Evolutionary conservation across 2,888 invertebrate species (phyloP).

Genomic region (Clepsis dumicolana): DNA sequence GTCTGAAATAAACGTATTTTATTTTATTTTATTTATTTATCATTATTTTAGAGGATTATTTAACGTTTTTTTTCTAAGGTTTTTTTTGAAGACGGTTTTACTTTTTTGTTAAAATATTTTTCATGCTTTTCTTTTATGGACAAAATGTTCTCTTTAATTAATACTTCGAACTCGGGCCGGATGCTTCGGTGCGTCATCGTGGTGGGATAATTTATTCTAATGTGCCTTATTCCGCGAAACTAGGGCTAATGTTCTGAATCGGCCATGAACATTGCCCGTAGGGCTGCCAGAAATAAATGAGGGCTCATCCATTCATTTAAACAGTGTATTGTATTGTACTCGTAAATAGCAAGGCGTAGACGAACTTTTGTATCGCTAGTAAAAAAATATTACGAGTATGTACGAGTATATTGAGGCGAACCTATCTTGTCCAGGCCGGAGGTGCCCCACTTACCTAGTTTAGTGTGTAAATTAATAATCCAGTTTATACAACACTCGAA

Average conservation of each 20-base stretch:
- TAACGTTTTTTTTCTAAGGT: too few relatives aligned
- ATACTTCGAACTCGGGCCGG: constrained; percentile 49
- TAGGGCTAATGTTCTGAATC: constrained; percentile 38
- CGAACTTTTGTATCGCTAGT: neutral
- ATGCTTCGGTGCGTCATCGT: constrained; percentile 61
- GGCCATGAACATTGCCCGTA: constrained; percentile 20
- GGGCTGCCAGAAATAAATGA: constrained; percentile 13
- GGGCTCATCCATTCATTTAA: neutral
- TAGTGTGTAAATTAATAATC: too few relatives aligned
- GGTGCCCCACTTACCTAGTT: too few relatives aligned
- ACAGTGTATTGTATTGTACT: neutral
- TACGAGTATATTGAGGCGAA: too few relatives aligned
- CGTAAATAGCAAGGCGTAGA: neutral
- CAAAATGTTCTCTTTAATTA: constrained; percentile 45
- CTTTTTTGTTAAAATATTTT: constrained; percentile 18
- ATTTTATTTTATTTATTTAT: too few relatives aligned
- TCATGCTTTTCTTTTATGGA: constrained; percentile 26
- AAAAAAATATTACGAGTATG: neutral
- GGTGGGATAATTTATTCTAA: constrained; percentile 67
- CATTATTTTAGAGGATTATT: too few relatives aligned
- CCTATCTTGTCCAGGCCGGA: too few relatives aligned
- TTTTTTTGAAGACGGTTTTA: too few relatives aligned
- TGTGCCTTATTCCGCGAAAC: constrained; percentile 56
- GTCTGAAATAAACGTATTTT: too few relatives aligned
- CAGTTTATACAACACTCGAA: too few relatives aligned